These are phyloP conservation scores for Calliopsis andreniformis DNA, from an alignment of 1,140 invertebrate species.

Conservation along the genomic window DNA sequence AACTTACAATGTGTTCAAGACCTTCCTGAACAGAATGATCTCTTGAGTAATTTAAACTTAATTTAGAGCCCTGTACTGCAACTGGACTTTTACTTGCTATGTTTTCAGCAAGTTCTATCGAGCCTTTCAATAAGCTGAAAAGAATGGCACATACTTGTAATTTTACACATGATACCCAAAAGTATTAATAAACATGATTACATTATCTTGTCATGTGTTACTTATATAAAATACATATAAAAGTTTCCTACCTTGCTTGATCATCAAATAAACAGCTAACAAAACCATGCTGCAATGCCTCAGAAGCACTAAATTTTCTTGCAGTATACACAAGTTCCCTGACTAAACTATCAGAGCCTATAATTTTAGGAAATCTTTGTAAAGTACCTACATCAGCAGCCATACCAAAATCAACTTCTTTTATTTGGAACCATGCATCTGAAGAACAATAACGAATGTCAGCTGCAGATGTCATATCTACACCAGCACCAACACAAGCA, in stretches of 20 bases:
- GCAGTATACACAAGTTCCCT: slow-evolving; percentile 94
- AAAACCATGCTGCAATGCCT: slow-evolving; percentile 90
- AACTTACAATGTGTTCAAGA: slow-evolving; percentile 92
- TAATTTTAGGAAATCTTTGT: slow-evolving; percentile 95
- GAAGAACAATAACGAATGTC: slow-evolving; percentile 96
- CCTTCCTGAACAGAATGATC: slow-evolving; percentile 93
- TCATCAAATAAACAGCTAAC: slow-evolving; percentile 88
- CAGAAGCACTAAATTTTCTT: slow-evolving; percentile 89
- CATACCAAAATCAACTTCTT: slow-evolving; percentile 93
- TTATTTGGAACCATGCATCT: slow-evolving; percentile 96
- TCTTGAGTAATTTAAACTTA: slow-evolving; percentile 91
- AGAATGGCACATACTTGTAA: slow-evolving; percentile 24
- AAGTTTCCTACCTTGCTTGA: slow-evolving; percentile 84
- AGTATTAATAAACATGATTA: slow-evolving; percentile 1
- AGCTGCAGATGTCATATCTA: slow-evolving; percentile 92
- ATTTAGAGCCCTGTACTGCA: slow-evolving; percentile 95
- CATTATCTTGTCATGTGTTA: background rate
- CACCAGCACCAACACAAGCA: slow-evolving; percentile 94
- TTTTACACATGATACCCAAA: slow-evolving; percentile 26
- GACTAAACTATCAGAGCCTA: slow-evolving; percentile 93
- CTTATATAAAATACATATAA: background rate
- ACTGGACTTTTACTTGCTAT: slow-evolving; percentile 97
- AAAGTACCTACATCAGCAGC: slow-evolving; percentile 97
- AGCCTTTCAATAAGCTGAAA: slow-evolving; percentile 86
- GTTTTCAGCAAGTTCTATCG: slow-evolving; percentile 87